Evolutionary conservation across 2,113 vertebrate genomes (phyloP), one percentile per base, ranked within the genome.

Genomic region (Trogon surrucura): DNA sequence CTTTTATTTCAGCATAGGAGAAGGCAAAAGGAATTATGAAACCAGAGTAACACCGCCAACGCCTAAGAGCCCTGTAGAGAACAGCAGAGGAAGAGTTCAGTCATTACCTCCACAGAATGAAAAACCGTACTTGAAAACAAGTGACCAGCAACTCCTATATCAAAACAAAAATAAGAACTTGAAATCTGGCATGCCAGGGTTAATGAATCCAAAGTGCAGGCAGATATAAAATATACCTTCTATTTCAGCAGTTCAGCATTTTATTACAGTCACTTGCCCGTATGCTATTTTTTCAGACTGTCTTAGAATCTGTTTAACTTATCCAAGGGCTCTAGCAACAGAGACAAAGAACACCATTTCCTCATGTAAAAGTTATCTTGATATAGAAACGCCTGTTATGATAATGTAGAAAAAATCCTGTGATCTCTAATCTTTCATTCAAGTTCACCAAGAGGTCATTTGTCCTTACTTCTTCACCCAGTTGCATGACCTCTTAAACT

Each of bases 401-500:
- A 81, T 60, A 71, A 88, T 2, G 10, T 17, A 71, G 44, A 48
- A 85, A 89, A 80, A 88, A 69, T 50, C 36, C 22, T 57, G 30
- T 27, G n/a, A 92, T 77, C 75, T 51, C 83, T 90, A 86, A 74
- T 20, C 34, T 91, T 79, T 64, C 69, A 71, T 27, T 74, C 44
- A 48, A 92, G 89, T 91, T 95, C 65, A 81, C 34, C 4, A 18
- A 64, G 38, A 84, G 45, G 69, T 81, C 69, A 64, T 85, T 85
- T 74, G 56, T 64, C 73, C 54, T 62, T 30, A 88, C 60, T 93
- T 90, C 72, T 92, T 86, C 73, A 71, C 29, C 16, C 64, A 54
- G 22, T 66, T 88, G 29, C 34, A 44, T 47, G 72, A 86, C 77
- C 91, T 92, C 82, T 92, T 88, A 79, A 95, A 89, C 85, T 88